phyloP scores from a whole-genome alignment of 2,888 invertebrate species.

The Chalcosyrphus nemorum region DNA sequence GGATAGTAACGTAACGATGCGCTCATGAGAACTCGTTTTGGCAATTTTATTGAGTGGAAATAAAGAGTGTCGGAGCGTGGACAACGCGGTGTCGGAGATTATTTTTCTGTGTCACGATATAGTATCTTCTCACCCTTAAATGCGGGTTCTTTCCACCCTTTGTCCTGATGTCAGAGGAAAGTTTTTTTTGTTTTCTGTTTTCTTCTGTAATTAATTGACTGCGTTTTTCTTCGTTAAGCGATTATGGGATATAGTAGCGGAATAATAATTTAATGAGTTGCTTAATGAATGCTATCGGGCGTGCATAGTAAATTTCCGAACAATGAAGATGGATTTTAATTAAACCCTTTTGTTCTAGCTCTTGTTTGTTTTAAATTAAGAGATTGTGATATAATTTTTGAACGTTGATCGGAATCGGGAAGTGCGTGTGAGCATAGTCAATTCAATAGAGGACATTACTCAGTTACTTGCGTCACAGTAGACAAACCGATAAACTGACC shows the following conservation, averaged over 20 bases:
- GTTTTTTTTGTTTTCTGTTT: too few relatives aligned
- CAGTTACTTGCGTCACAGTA: not conserved
- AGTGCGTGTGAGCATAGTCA: not conserved
- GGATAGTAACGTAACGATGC: not conserved
- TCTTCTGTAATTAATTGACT: constrained; percentile 34
- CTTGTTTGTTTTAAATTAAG: not conserved
- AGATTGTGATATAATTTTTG: not conserved
- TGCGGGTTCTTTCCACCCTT: not conserved
- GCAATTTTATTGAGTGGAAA: constrained; percentile 30
- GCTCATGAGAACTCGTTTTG: not conserved
- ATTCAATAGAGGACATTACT: not conserved
- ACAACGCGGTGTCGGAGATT: not conserved
- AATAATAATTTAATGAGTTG: constrained; percentile 27
- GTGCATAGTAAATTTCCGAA: not conserved
- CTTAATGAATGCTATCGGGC: constrained; percentile 10
- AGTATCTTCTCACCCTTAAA: not conserved
- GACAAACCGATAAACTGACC: not conserved
- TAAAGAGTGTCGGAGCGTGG: not conserved
- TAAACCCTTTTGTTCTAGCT: not conserved
- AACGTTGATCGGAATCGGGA: not conserved
- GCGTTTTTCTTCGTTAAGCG: constrained; percentile 7
- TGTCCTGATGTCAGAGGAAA: not conserved
- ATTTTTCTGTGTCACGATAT: not conserved
- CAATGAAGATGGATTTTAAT: constrained; percentile 14
- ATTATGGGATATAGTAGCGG: constrained; percentile 17